phyloP scores from a whole-genome alignment of 2,888 invertebrate genomes.

The Eubasilissa splendida region DNA sequence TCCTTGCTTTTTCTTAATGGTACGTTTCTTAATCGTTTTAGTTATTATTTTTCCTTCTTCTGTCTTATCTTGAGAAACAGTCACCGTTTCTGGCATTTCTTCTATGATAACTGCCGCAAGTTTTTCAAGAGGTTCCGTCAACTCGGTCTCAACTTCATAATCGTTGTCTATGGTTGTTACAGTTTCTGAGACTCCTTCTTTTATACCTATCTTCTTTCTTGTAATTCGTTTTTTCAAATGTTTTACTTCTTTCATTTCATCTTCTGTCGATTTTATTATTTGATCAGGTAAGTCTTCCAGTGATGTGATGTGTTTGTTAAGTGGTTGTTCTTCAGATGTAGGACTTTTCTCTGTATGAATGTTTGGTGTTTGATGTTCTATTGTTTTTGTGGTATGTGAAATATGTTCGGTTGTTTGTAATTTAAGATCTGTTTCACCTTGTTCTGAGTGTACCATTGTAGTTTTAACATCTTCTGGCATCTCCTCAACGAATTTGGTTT shows the following conservation, averaged over 20 bases:
- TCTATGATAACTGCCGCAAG: conserved; percentile 60
- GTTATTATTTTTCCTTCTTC: conserved; percentile 6
- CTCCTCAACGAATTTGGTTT: conserved; percentile 54
- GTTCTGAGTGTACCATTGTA: too few species aligned
- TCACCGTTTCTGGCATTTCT: conserved; percentile 20
- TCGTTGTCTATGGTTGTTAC: conserved; percentile 62
- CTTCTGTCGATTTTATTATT: conserved; percentile 59
- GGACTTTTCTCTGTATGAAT: conserved; percentile 58
- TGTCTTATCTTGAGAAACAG: too few species aligned
- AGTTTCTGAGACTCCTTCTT: conserved; percentile 66
- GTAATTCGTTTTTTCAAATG: conserved; percentile 63
- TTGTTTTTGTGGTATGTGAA: conserved; percentile 12
- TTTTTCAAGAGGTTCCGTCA: conserved; percentile 60
- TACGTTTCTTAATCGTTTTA: conserved; percentile 66
- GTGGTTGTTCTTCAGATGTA: conserved; percentile 60
- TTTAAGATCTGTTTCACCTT: conserved; percentile 57
- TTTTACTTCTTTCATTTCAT: conserved; percentile 59
- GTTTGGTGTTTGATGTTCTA: neutral
- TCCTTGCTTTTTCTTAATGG: conserved; percentile 67
- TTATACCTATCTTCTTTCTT: conserved; percentile 64
- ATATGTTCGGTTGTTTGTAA: conserved; percentile 17
- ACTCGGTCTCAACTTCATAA: conserved; percentile 60
- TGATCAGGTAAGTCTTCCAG: conserved; percentile 3
- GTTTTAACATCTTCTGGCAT: conserved; percentile 61
- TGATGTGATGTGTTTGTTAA: conserved; percentile 60